Evolutionary conservation across 1,140 invertebrate species (phyloP).

Genomic region (Cataglyphis hispanica): DNA sequence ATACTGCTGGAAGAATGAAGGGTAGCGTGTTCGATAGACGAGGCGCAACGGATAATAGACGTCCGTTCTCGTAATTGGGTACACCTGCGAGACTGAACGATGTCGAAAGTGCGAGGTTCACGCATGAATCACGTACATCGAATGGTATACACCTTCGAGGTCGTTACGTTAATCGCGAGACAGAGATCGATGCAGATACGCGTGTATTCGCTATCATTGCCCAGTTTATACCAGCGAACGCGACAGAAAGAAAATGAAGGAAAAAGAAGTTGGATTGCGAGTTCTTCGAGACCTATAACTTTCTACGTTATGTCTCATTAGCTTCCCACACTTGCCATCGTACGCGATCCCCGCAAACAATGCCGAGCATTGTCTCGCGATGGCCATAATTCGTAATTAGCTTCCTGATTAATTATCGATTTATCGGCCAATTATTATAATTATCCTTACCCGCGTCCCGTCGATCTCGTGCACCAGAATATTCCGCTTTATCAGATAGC

Average conservation of each 20-base stretch:
- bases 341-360: slow-evolving; percentile 64
- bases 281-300: slow-evolving; percentile 77
- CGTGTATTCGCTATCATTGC: slow-evolving; percentile 57
- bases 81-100: slow-evolving; percentile 72
- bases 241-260: slow-evolving; percentile 26
- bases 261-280: slow-evolving; percentile 60
- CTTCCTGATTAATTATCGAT: slow-evolving; percentile 85
- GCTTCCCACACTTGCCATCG: slow-evolving; percentile 83
- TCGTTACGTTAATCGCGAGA: slow-evolving; percentile 71
- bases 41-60: slow-evolving; percentile 64
- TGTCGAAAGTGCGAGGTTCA: slow-evolving; percentile 76
- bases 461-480: slow-evolving; percentile 72
- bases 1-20: slow-evolving; percentile 12
- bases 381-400: slow-evolving; percentile 84
- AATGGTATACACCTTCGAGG: slow-evolving; percentile 63
- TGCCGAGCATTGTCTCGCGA: slow-evolving; percentile 80
- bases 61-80: slow-evolving; percentile 70
- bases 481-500: slow-evolving; percentile 74
- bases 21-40: slow-evolving; percentile 49
- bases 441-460: slow-evolving; percentile 66
- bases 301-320: slow-evolving; percentile 80
- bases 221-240: slow-evolving; percentile 1
- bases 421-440: slow-evolving; percentile 84
- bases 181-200: slow-evolving; percentile 70
- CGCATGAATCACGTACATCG: slow-evolving; percentile 72